A percentile compares a stretch with the other conserved stretches of the same genome.
Evolutionary conservation across 2,113 vertebrate genomes (phyloP).

Genomic region (Sardina pilchardus): DNA sequence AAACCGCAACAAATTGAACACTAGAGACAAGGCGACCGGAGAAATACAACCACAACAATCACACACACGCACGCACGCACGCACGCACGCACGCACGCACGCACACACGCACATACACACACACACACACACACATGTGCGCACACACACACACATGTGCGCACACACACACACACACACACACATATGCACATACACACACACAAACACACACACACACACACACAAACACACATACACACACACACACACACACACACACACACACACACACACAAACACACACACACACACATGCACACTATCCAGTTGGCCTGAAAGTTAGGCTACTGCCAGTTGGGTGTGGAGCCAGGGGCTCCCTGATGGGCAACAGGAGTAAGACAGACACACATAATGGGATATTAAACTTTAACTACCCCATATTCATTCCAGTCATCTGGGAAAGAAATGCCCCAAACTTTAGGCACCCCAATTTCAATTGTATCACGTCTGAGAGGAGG

Average conservation of each 20-base stretch:
- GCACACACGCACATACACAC: background rate
- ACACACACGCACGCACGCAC: background rate
- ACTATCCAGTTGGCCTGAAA: constrained; percentile 10
- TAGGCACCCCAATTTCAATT: constrained; percentile 69
- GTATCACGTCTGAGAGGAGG: constrained; percentile 67
- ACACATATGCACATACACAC: too few relatives aligned
- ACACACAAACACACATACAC: background rate
- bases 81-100: background rate
- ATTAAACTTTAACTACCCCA: constrained; percentile 76
- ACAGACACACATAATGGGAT: constrained; percentile 74
- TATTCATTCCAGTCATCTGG: constrained; percentile 74
- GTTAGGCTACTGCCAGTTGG: constrained; percentile 27
- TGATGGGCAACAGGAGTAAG: constrained; percentile 66
- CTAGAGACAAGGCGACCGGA: constrained; percentile 39
- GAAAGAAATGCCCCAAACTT: constrained; percentile 67
- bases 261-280: constrained; percentile 6
- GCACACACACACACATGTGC: too few relatives aligned
- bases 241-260: background rate
- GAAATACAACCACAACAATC: constrained; percentile 45
- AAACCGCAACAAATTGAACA: constrained; percentile 46
- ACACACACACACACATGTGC: background rate
- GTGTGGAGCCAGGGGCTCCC: constrained; percentile 37
- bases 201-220: background rate
- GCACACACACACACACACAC: background rate
- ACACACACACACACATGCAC: constrained; percentile 5